These are phyloP conservation scores for Pristionchus exspectatus DNA, from an alignment of 2,888 invertebrate genomes.

Conservation along the genomic window DNA sequence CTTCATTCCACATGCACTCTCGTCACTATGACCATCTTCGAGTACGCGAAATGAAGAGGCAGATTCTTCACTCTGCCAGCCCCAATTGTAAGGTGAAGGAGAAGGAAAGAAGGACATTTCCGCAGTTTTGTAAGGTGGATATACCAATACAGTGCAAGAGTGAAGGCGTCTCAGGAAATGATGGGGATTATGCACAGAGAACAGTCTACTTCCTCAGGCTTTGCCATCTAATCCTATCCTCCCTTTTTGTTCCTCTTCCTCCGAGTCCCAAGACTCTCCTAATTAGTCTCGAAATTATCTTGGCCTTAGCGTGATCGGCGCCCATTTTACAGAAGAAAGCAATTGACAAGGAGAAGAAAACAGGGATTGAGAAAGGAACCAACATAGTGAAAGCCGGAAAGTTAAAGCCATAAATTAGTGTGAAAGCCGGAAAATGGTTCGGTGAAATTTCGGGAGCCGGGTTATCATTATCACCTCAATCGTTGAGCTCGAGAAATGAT, in stretches of 20 bases:
- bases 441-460: no score
- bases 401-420: no score
- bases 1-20: not conserved
- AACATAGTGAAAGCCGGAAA: no score
- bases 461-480: no score
- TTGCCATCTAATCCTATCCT: not conserved
- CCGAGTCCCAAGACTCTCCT: not conserved
- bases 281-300: not conserved
- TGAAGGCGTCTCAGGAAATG: not conserved
- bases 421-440: no score
- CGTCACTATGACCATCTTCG: no score
- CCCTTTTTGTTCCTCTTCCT: not conserved
- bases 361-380: not conserved
- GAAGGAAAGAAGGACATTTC: not conserved
- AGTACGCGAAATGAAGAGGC: not conserved
- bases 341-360: not conserved
- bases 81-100: not conserved
- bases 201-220: not conserved
- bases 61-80: no score
- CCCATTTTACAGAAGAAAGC: not conserved
- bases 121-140: not conserved
- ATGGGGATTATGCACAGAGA: not conserved
- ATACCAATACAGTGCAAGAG: not conserved
- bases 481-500: no score
- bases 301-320: conserved; percentile 28